A percentile compares a stretch with the other conserved stretches of the same genome.
Evolutionary conservation across 2,113 vertebrate species (phyloP).

Genomic region (Montifringilla adamsi): DNA sequence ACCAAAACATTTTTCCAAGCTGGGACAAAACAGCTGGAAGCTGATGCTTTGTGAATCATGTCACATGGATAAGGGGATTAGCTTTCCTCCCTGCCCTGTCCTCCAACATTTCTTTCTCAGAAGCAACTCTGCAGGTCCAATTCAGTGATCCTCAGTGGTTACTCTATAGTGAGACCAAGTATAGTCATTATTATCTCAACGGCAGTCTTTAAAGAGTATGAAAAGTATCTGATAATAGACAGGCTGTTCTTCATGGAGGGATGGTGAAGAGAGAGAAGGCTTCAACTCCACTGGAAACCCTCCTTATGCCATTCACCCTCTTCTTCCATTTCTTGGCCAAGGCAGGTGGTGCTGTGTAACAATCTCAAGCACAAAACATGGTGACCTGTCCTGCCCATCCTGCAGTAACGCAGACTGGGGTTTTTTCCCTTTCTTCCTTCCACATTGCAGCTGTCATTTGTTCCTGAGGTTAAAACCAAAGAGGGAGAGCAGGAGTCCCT

Average conservation of each 20-base stretch:
- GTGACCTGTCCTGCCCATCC: neutral
- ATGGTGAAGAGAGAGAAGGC: constrained; percentile 1
- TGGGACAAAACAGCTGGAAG: neutral
- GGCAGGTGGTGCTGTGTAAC: neutral
- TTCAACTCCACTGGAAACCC: neutral
- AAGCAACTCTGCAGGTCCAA: neutral
- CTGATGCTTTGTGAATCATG: neutral
- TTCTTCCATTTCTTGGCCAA: neutral
- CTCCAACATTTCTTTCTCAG: neutral
- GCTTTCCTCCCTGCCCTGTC: neutral
- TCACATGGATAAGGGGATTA: neutral
- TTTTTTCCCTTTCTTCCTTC: neutral
- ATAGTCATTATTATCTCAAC: neutral
- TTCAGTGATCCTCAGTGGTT: neutral
- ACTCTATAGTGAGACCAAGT: neutral
- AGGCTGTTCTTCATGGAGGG: neutral
- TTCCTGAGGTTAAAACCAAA: constrained; percentile 82
- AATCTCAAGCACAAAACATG: neutral
- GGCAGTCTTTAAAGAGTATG: neutral
- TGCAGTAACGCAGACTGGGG: neutral
- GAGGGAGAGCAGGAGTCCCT: constrained; percentile 57
- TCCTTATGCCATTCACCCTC: neutral
- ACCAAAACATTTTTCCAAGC: neutral
- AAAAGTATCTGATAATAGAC: neutral
- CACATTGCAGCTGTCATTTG: constrained; percentile 60